phyloP scores from a whole-genome alignment of 37 sponge, comb jelly and placozoan species.

The Tethya wilhelma region DNA sequence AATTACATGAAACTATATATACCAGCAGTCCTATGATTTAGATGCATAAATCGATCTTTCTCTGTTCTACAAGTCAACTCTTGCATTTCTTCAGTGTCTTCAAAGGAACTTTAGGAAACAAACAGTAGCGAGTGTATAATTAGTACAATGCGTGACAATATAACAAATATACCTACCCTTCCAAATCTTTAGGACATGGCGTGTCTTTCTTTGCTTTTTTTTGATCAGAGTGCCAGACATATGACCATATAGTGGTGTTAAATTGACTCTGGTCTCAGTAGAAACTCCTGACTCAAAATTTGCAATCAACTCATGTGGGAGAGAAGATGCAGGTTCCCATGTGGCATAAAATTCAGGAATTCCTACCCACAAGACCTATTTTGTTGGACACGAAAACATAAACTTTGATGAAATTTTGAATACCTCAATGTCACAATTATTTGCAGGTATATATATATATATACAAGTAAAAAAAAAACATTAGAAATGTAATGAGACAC shows the following conservation, averaged over 20 bases:
- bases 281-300: slow-evolving; percentile 11
- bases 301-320: slow-evolving; percentile 1
- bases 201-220: background rate
- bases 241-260: background rate
- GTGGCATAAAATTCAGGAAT: too few relatives aligned
- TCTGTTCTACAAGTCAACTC: slow-evolving; percentile 18
- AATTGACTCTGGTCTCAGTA: background rate
- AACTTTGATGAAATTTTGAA: too few relatives aligned
- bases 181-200: background rate
- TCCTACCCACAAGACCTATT: too few relatives aligned
- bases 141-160: background rate
- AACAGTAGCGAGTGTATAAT: background rate
- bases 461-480: too few relatives aligned
- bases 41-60: slow-evolving; percentile 9
- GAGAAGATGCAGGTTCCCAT: slow-evolving; percentile 17
- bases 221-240: background rate
- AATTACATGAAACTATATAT: background rate
- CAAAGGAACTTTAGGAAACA: background rate
- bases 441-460: too few relatives aligned
- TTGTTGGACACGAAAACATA: too few relatives aligned
- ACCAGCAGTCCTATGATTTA: slow-evolving; percentile 45
- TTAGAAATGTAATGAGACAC: too few relatives aligned
- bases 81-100: background rate
- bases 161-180: background rate
- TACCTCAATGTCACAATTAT: too few relatives aligned